Evolutionary conservation across 2,797 vertebrate genomes (phyloP), one percentile per base, ranked within the genome.

Genomic region (Sitta carolinensis): DNA sequence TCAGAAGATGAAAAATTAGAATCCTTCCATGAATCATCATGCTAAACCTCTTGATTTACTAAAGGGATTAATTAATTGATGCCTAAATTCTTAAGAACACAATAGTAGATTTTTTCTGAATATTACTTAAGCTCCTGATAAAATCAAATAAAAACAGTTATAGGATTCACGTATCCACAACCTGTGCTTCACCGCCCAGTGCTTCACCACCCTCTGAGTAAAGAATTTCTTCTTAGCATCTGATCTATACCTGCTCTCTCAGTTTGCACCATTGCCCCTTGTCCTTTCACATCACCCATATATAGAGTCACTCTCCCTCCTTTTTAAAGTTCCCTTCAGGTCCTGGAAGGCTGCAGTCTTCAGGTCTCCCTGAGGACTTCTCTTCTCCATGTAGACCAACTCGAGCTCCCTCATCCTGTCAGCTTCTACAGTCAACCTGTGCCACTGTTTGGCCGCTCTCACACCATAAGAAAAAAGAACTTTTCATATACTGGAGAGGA

Each of bases 361-460:
- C 48, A 55, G 19, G 13, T 68, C 23, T 75, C 50, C 7, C 22
- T 0, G 0, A 50, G 13, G 10, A 17, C 27, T 66, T n/a, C 16
- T 61, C 11, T 52, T 36, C 9, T 81, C 13, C 22, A 6, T 13
- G 7, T 11, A 82, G 34, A 54, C 10, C 25, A 52, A 5, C 13
- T 2, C 0, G 0, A 68, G 36, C 4, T 38, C 42, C 43, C 32
- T 55, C 48, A 48, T 27, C 22, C 7, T 7, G 5, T 50, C 23
- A 57, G 10, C n/a, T 34, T 57, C 48, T 62, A 21, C 13, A 25
- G 27, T 9, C 42, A n/a, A 6, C 13, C 4, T 48, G 3, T 36
- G 5, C 9, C 8, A 14, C 7, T 10, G 22, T 48, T 48, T 27
- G 25, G 5, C 14, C 21, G 32, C 2, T 11, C 2, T 32, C 12